Evolutionary conservation across 2,113 vertebrate genomes (phyloP), one percentile per base, ranked within the genome.

Genomic region (Leptodactylus fuscus): DNA sequence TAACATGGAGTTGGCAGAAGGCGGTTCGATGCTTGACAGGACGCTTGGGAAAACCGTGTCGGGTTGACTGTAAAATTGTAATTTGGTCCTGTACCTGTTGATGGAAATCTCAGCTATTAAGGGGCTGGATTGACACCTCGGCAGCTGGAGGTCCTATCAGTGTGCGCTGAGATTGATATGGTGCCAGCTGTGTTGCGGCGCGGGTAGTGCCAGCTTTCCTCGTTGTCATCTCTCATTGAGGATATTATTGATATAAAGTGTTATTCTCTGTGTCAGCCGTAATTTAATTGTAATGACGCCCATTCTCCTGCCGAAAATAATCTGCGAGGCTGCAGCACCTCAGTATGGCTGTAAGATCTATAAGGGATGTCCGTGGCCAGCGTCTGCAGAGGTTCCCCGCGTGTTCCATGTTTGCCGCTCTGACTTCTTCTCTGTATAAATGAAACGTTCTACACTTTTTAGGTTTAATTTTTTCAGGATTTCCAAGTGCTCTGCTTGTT

Each of bases 101-200:
- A 76, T 76, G 73, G 73, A 32, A 48, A 76, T 76, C 73, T 11
- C 27, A 51, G 46, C 73, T 76, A 49, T 76, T 49, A 76, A 10
- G 46, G 18, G 13, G n/a, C 44, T 4, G 7, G n/a, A 15, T 44
- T 76, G 46, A 32, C 46, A 51, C 18, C 24, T 24, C 15, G 5
- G 27, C 73, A 76, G 73, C 46, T 76, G 73, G 46, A 48, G 24
- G 44, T 49, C 24, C 46, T 27, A 12, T 74, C 71, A 15, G n/a
- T 16, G 41, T 71, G 70, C 24, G 20, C 36, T 3, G 69, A n/a
- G 44, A 29, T 44, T 15, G 71, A 29, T 18, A 18, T 10, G 41
- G 71, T 18, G 41, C 44, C 44, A 49, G 73, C 73, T 48, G 70
- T 73, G 32, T 36, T 6, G 34, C 22, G 55, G 55, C 10, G 34